phyloP scores from a whole-genome alignment of 2,888 invertebrate genomes.

The Teinopalpus imperialis region DNA sequence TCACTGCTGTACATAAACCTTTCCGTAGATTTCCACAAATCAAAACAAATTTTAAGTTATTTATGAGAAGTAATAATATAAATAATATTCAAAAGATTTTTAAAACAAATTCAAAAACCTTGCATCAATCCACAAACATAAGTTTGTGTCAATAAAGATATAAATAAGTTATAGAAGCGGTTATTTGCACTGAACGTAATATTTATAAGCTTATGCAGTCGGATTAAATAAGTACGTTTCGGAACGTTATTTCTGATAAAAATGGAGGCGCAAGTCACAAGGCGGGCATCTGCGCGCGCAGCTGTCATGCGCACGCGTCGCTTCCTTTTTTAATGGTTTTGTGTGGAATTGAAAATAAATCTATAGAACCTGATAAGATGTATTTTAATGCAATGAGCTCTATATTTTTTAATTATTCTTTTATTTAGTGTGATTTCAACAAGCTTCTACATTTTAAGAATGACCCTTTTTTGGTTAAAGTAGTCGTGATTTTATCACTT shows the following conservation, averaged over 20 bases:
- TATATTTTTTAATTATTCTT: too few relatives aligned
- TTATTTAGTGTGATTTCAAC: too few relatives aligned
- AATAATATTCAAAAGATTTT: background rate
- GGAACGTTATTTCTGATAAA: constrained; percentile 20
- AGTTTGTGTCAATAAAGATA: constrained; percentile 3
- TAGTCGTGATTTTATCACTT: too few relatives aligned
- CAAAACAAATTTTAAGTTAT: too few relatives aligned
- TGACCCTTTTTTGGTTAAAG: too few relatives aligned
- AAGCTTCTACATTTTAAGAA: too few relatives aligned
- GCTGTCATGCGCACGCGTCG: constrained; percentile 31
- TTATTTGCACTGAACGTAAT: constrained; percentile 14
- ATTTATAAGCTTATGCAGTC: constrained; percentile 16
- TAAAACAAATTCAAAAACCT: background rate
- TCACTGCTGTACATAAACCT: too few relatives aligned
- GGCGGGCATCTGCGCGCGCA: constrained; percentile 31
- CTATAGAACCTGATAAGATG: constrained; percentile 1
- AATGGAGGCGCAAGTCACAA: constrained; percentile 17
- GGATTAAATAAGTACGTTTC: constrained; percentile 16
- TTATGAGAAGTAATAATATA: too few relatives aligned
- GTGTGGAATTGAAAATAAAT: constrained; percentile 14
- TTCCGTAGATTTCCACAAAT: too few relatives aligned
- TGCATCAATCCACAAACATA: background rate
- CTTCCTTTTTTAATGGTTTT: constrained; percentile 26
- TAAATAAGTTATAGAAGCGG: constrained; percentile 10
- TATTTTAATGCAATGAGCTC: too few relatives aligned